phyloP scores from a whole-genome alignment of 2,113 vertebrate species.

The Lota lota region DNA sequence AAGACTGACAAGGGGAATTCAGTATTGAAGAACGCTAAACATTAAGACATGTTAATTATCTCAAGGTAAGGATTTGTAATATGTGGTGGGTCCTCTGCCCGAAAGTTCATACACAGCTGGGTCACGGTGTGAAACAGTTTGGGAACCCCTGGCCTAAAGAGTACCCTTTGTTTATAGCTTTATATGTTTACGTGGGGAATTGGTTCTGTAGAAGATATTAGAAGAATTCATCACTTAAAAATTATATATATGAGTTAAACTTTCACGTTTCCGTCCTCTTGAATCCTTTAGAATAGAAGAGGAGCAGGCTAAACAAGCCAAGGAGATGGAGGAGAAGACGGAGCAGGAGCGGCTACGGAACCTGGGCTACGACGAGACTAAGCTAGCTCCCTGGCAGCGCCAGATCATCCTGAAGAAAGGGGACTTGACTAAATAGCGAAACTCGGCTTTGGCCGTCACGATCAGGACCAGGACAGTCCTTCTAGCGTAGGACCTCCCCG shows the following conservation, averaged over 20 bases:
- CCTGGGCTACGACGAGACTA: constrained; percentile 93
- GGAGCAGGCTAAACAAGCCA: constrained; percentile 78
- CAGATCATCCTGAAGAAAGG: constrained; percentile 97
- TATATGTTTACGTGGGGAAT: background rate
- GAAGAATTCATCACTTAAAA: background rate
- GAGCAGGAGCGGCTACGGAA: constrained; percentile 91
- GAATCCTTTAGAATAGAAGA: constrained; percentile 80
- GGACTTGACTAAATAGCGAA: constrained; percentile 88
- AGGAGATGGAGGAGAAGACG: constrained; percentile 82
- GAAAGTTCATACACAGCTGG: no score
- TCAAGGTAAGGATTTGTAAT: no score
- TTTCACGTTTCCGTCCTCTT: constrained; percentile 1
- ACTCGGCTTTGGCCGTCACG: constrained; percentile 1
- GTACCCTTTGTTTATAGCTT: no score
- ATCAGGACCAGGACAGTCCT: no score
- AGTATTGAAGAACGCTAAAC: no score
- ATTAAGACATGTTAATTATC: no score
- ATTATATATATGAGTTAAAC: background rate
- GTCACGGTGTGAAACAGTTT: no score
- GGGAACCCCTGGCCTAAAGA: no score
- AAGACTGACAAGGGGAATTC: no score
- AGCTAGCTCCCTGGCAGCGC: constrained; percentile 95
- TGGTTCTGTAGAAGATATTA: background rate
- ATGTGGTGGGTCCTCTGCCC: no score
- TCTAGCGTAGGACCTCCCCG: no score